A percentile compares a stretch with the other conserved stretches of the same genome.
Conservation (phyloP, 2,797 vertebrate genomes). For the Leuciscus waleckii region DNA sequence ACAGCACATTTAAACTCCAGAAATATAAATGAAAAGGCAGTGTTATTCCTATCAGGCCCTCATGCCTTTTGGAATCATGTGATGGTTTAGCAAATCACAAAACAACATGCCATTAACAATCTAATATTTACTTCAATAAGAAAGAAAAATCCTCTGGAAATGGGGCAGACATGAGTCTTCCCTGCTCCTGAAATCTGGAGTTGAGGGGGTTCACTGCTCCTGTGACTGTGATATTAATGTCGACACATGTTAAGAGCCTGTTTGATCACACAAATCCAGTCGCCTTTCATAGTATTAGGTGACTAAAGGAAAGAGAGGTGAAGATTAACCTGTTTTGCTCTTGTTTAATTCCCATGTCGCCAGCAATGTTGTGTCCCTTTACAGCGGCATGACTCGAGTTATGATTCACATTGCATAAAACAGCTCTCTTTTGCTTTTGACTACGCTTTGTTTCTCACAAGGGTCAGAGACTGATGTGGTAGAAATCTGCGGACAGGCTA, state of each 20-base stretch:
- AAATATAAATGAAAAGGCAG: neutral
- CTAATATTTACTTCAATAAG: neutral
- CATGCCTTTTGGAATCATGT: neutral
- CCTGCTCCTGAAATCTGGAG: neutral
- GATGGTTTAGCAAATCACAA: constrained; percentile 6
- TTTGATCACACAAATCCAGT: constrained; percentile 38
- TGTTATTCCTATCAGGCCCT: neutral
- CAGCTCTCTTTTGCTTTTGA: neutral
- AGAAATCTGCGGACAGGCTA: neutral
- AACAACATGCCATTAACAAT: neutral
- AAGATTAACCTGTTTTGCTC: constrained; percentile 33
- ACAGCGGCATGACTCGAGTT: neutral
- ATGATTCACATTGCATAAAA: neutral
- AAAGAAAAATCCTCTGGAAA: neutral
- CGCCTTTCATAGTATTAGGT: constrained; percentile 17
- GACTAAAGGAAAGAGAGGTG: constrained; percentile 23
- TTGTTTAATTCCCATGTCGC: constrained; percentile 6
- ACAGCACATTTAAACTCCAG: neutral
- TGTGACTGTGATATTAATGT: constrained; percentile 24
- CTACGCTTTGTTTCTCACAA: neutral
- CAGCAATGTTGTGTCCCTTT: neutral
- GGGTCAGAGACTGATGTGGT: neutral
- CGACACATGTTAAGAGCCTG: neutral
- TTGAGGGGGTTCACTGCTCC: neutral
- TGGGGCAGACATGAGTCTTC: neutral